Base-by-base conservation (phyloP, 2,113 vertebrate genomes). In the Macrotis lagotis region DNA sequence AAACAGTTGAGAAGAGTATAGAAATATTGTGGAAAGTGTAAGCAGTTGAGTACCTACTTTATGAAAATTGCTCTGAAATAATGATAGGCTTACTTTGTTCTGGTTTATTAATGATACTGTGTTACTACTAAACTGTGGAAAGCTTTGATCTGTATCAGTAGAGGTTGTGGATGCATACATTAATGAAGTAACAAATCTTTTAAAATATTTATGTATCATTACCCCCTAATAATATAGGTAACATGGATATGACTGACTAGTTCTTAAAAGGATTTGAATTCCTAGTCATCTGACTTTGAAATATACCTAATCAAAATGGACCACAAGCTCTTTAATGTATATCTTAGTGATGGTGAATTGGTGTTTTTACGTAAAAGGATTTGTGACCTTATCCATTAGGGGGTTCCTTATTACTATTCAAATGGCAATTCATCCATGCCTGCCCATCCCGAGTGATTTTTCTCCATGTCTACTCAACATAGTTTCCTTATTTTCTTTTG, bases 301-400 rank as follows among this genome's bases (percentile, higher is more conserved):
- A 55, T 89, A 5, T n/a, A 74, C 37, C 48, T 74, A 94, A 92
- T 50, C 25, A 89, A 88, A 90, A 48, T 91, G 90, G 53, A 91
- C 28, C 74, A 44, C 47, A 19, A 74, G 16, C 16, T 8, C 66
- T 90, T 94, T 74, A 74, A n/a, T 74, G 22, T 74, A 7, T 37
- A 48, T 92, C 44, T 55, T 93, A 93, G 66, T 92, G 92, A 51
- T 92, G 89, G 52, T 91, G 25, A 97, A 10, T 88, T 53, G 51
- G 2, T 94, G 47, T 44, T 90, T 95, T 95, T 94, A 74, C 47
- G 51, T 9, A 93, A 48, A 53, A 52, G 8, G 92, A 94, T 91
- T 93, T 31, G 28, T 59, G 55, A 66, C 31, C 55, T 37, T 31
- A 66, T 31, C 55, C 28, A 66, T 14, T 51, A 37, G 31, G 55